These are phyloP conservation scores for Tiliacea aurago DNA, from an alignment of 2,888 invertebrate genomes.

Conservation along the genomic window DNA sequence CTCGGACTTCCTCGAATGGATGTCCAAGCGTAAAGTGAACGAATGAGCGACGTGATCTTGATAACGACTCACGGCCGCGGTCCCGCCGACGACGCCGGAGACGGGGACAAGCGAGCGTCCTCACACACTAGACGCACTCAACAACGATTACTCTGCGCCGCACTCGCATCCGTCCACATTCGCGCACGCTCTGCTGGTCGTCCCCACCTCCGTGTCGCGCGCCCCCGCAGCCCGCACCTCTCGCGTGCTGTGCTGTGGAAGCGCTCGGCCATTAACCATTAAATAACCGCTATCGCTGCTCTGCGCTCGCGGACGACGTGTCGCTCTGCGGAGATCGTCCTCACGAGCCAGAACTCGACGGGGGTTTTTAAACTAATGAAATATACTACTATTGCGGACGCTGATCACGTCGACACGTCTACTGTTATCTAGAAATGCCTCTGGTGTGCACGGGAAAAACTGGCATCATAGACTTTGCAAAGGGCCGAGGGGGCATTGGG, in stretches of 20 bases:
- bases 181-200: slow-evolving; percentile 86
- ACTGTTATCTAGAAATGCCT: slow-evolving; percentile 87
- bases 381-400: slow-evolving; percentile 90
- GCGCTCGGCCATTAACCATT: slow-evolving; percentile 83
- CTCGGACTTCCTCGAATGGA: slow-evolving; percentile 80
- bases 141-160: slow-evolving; percentile 74
- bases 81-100: slow-evolving; percentile 86
- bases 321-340: slow-evolving; percentile 71
- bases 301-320: slow-evolving; percentile 79
- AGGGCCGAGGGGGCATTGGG: slow-evolving; percentile 91
- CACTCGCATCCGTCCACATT: slow-evolving; percentile 85
- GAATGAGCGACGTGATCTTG: slow-evolving; percentile 89
- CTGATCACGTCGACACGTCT: slow-evolving; percentile 84
- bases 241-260: slow-evolving; percentile 79
- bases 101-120: slow-evolving; percentile 90
- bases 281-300: slow-evolving; percentile 86
- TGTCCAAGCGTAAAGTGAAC: slow-evolving; percentile 88
- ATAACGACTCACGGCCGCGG: slow-evolving; percentile 88
- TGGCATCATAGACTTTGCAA: slow-evolving; percentile 97
- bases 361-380: slow-evolving; percentile 86
- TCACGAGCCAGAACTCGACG: slow-evolving; percentile 83
- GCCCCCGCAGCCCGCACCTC: slow-evolving; percentile 75
- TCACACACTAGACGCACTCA: slow-evolving; percentile 74
- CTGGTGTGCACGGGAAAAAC: slow-evolving; percentile 94
- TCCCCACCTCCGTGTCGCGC: slow-evolving; percentile 87